A percentile compares a stretch with the other conserved stretches of the same genome.
These are phyloP conservation scores for Digitonthophagus gazella DNA, from an alignment of 2,888 invertebrate species.

Conservation along the genomic window DNA sequence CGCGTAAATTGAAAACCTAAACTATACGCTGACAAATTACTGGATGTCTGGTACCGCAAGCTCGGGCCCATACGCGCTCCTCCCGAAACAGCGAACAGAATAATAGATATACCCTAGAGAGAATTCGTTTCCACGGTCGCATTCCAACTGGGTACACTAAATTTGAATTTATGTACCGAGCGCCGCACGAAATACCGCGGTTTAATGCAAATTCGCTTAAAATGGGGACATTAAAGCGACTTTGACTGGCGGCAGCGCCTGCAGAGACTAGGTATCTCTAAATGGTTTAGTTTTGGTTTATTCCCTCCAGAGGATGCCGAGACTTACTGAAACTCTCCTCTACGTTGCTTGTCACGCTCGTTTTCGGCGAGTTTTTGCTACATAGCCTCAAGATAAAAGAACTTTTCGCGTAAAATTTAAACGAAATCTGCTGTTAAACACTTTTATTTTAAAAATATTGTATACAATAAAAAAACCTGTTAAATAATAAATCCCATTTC, in stretches of 20 bases:
- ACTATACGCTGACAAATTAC: not conserved
- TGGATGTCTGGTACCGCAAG: not conserved
- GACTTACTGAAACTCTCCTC: not conserved
- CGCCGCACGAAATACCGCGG: constrained; percentile 1
- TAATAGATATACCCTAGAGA: constrained; percentile 10
- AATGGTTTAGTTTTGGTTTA: constrained; percentile 8
- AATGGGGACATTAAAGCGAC: constrained; percentile 12
- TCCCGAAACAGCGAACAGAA: constrained; percentile 5
- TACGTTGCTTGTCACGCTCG: not conserved
- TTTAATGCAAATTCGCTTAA: constrained; percentile 11
- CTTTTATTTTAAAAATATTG: too few species aligned
- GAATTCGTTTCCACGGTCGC: not conserved
- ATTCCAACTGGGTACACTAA: constrained; percentile 3
- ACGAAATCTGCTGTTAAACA: too few species aligned
- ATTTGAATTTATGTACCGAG: constrained; percentile 16
- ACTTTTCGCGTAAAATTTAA: not conserved
- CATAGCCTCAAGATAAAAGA: not conserved
- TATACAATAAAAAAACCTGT: too few species aligned
- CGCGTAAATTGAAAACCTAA: not conserved
- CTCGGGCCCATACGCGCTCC: constrained; percentile 5
- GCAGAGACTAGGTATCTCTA: constrained; percentile 8
- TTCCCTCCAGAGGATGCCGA: not conserved
- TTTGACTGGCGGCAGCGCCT: constrained; percentile 10
- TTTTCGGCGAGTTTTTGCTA: not conserved
- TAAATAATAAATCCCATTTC: too few species aligned